Evolutionary conservation across 1,140 invertebrate genomes (phyloP), one percentile per base, ranked within the genome.

Genomic region (Bombus confusus): DNA sequence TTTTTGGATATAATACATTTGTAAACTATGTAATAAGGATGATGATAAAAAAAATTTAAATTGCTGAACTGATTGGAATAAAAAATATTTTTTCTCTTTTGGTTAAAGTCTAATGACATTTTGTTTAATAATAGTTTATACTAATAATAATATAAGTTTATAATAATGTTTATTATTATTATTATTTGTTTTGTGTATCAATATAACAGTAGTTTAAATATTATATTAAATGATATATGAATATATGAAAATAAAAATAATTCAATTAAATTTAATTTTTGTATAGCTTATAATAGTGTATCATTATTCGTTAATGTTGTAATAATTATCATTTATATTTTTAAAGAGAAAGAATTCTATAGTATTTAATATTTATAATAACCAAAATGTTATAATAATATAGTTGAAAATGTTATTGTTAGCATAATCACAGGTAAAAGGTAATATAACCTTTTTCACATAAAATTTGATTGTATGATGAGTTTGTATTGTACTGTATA

Each of bases 11-110:
- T 52, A 22, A 52, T 52, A 22, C 5, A 52, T 52, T 47, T 52
- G 10, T 18, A 62, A 75, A 52, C 4, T 74, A 34, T 43, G 15
- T 69, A 28, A 47, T 47, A n/a, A 64, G 6, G 13, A 10, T 47
- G 25, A 41, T n/a, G n/a, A 25, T 78, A 57, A 15, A 34, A 41
- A 78, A 74, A 81, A n/a, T 59, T 82, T 90, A 90, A 87, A 90
- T 90, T 87, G 81, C 89, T 90, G 86, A 88, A 88, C 83, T 83
- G 83, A 90, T 73, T 66, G 86, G 86, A 80, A 90, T 71, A 82
- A 78, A 37, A n/a, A 77, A 41, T 41, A 31, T 57, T 66, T 52
- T 59, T 72, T 76, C 76, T n/a, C 37, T 41, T 72, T 79, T 15
- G 57, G 73, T 31, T 66, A 85, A 59, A 39, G 28, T 73, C 3